These are phyloP conservation scores for Acanthis flammea DNA, from an alignment of 2,797 vertebrate species.

Conservation along the genomic window DNA sequence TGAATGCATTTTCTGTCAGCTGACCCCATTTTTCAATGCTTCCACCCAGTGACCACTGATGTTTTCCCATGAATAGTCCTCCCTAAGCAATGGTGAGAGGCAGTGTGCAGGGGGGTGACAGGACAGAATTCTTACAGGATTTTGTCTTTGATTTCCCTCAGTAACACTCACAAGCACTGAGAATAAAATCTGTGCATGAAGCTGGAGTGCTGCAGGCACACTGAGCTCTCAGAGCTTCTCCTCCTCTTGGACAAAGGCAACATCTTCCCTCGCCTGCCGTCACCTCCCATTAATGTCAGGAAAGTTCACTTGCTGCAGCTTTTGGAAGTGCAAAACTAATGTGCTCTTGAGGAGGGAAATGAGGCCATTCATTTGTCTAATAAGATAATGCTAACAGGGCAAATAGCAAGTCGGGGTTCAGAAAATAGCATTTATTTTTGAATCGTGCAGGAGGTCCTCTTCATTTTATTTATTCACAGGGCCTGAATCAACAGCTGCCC, in stretches of 20 bases:
- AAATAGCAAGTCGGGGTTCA: neutral
- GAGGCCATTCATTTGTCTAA: neutral
- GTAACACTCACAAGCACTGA: neutral
- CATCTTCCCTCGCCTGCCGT: neutral
- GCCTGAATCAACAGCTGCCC: conserved; percentile 1
- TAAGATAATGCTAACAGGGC: neutral
- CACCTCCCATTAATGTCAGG: conserved; percentile 2
- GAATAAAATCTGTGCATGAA: neutral
- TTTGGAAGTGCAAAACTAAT: neutral
- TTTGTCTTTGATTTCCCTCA: neutral
- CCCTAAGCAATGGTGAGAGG: neutral
- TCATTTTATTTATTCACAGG: neutral
- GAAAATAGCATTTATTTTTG: neutral
- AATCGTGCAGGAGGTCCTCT: neutral
- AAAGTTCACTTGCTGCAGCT: conserved; percentile 18
- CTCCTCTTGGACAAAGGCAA: neutral
- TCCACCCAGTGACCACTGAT: neutral
- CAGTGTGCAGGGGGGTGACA: neutral
- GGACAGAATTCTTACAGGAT: neutral
- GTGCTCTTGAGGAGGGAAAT: neutral
- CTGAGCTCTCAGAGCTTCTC: neutral
- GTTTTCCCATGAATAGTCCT: neutral
- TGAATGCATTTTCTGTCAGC: neutral
- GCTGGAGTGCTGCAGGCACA: neutral
- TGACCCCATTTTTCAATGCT: neutral